These are phyloP conservation scores for Megaustenia siamemsis DNA, from an alignment of 2,888 invertebrate species.

Conservation along the genomic window DNA sequence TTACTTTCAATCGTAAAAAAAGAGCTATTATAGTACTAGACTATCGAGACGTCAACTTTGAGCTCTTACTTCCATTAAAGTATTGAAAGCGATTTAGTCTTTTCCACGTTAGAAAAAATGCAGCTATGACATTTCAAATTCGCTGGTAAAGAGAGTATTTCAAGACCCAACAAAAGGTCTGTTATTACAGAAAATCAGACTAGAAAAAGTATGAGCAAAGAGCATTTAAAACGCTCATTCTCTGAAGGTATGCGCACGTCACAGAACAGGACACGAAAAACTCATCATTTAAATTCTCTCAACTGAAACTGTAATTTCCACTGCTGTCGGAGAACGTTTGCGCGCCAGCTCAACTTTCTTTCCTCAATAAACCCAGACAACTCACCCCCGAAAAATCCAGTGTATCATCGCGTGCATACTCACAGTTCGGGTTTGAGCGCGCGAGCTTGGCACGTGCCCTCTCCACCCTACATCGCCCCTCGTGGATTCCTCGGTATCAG, in stretches of 20 bases:
- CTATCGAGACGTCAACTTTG: too few species aligned
- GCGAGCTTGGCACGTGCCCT: slow-evolving; percentile 30
- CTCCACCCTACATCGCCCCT: slow-evolving; percentile 16
- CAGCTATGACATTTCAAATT: too few species aligned
- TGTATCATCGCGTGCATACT: slow-evolving; percentile 16
- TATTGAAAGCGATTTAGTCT: too few species aligned
- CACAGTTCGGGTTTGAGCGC: slow-evolving; percentile 3
- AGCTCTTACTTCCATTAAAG: too few species aligned
- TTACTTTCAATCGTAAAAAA: too few species aligned
- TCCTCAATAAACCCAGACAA: neutral
- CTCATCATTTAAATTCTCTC: neutral
- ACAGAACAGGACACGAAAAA: neutral
- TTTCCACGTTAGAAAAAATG: too few species aligned
- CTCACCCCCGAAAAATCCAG: slow-evolving; percentile 11
- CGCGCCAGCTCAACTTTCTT: neutral
- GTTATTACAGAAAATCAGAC: too few species aligned
- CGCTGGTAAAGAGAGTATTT: too few species aligned
- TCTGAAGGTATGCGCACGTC: neutral
- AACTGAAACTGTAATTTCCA: neutral
- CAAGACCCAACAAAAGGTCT: too few species aligned
- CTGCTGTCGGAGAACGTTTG: neutral
- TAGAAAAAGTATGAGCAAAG: too few species aligned
- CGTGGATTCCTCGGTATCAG: slow-evolving; percentile 3
- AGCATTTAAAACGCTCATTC: neutral
- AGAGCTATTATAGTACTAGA: too few species aligned